These are phyloP conservation scores for Anthopleura sola DNA, from an alignment of 64 coral and sea anemone species.

Conservation along the genomic window DNA sequence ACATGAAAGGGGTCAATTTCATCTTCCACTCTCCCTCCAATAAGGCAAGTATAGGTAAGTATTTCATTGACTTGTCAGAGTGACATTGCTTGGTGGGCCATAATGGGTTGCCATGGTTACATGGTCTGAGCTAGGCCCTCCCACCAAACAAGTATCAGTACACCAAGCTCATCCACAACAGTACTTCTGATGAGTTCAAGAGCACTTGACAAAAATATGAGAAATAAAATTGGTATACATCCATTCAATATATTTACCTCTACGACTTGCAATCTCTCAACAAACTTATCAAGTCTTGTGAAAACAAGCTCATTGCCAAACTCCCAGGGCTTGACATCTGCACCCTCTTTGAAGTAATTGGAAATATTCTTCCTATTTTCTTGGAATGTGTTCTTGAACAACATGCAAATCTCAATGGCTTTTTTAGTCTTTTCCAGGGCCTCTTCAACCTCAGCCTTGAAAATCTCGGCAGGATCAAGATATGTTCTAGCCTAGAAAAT, in stretches of 20 bases:
- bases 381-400: slow-evolving; percentile 77
- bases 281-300: slow-evolving; percentile 84
- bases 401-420: slow-evolving; percentile 72
- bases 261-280: slow-evolving; percentile 78
- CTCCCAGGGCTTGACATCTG: slow-evolving; percentile 82
- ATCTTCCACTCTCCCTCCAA: no score
- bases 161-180: no score
- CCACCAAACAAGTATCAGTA: no score
- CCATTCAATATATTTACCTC: slow-evolving; percentile 68
- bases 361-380: slow-evolving; percentile 77
- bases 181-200: no score
- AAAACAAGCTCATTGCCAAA: slow-evolving; percentile 92
- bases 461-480: slow-evolving; percentile 93
- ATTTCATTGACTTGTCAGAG: no score
- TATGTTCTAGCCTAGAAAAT: slow-evolving; percentile 72
- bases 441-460: slow-evolving; percentile 94
- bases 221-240: no score
- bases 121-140: no score
- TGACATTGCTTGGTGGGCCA: no score
- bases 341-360: slow-evolving; percentile 81
- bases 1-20: no score
- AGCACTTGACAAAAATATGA: no score
- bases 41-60: no score
- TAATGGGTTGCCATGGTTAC: no score
- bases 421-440: slow-evolving; percentile 79